Evolutionary conservation across 2,113 vertebrate genomes (phyloP).

Genomic region (human (Homo sapiens)): DNA sequence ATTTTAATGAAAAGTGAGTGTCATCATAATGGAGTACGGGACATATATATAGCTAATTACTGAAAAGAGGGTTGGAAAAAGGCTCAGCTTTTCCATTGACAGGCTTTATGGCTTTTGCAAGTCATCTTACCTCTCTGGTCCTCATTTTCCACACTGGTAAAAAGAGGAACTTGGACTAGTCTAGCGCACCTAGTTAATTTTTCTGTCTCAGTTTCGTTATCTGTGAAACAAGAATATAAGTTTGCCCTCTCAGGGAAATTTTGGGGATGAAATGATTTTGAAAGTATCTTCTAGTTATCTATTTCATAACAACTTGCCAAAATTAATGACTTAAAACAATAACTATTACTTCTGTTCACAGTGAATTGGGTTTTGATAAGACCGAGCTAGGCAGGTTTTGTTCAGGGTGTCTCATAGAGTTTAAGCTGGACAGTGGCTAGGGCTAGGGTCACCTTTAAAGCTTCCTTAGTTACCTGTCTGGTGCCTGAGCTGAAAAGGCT

Average conservation of each 20-base stretch:
- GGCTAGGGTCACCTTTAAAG: background rate
- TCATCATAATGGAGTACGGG: background rate
- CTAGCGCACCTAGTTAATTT: background rate
- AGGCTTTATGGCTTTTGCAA: background rate
- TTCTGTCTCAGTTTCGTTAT: background rate
- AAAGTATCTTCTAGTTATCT: slow-evolving; percentile 3
- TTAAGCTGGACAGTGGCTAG: background rate
- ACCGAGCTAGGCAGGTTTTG: background rate
- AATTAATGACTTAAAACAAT: background rate
- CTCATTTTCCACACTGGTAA: background rate
- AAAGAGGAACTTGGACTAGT: background rate
- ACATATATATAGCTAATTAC: background rate
- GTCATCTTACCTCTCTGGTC: background rate
- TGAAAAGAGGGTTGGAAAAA: background rate
- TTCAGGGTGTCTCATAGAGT: background rate
- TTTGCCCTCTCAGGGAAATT: background rate
- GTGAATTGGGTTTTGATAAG: background rate
- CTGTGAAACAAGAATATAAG: background rate
- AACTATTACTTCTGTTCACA: background rate
- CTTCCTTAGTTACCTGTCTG: background rate
- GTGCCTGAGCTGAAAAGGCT: background rate
- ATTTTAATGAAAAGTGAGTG: background rate
- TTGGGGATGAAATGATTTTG: background rate
- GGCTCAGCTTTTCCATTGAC: background rate
- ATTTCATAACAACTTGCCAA: background rate